Evolutionary conservation across 1,140 invertebrate genomes (phyloP), one percentile per base, ranked within the genome.

Genomic region (Brachionus koreanus): DNA sequence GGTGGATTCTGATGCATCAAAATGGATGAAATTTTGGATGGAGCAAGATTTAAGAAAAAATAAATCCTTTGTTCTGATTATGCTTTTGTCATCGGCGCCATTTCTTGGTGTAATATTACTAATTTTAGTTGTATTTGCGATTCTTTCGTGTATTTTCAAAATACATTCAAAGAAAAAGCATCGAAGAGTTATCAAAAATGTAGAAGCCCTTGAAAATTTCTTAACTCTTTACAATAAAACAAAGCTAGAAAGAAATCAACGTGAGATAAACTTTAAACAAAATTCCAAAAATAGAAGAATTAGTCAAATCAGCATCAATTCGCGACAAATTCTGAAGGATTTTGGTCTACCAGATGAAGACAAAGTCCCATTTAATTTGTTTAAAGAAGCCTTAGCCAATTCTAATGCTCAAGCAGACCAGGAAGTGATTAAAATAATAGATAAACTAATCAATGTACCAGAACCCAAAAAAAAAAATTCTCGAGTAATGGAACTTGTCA

Each of bases 151-250:
- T 39, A 23, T 42, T 3, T 79, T 79, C 39, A 42, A 37, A 23
- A 25, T 74, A 13, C 37, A 39, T 12, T n/a, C 39, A 9, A 65
- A 39, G 35, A 16, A 79, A n/a, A 65, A 79, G 35, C 46, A 49
- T 5, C 49, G 49, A 9, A 19, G n/a, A 5, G 12, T 61, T 2
- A 49, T 29, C 9, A 23, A 19, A 13, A 23, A 79, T 65, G 39
- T 79, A 5, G n/a, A 65, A 29, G 19, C 39, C 4, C 13, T 79
- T 1, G 49, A 79, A 65, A 79, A 79, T 79, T 79, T 79, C 16
- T 25, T 79, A 12, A 35, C 23, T 13, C 39, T 79, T 61, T 19
- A 61, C 9, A 65, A 57, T 13, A 52, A 79, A 61, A 61, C n/a
- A 5, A 61, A 61, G 25, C 16, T 61, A 10, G 49, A 61, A 33